Percentiles rank a stretch among this genome's conserved stretches.
phyloP scores from a whole-genome alignment of 2,888 invertebrate genomes.

The Hoplodrina blanda region DNA sequence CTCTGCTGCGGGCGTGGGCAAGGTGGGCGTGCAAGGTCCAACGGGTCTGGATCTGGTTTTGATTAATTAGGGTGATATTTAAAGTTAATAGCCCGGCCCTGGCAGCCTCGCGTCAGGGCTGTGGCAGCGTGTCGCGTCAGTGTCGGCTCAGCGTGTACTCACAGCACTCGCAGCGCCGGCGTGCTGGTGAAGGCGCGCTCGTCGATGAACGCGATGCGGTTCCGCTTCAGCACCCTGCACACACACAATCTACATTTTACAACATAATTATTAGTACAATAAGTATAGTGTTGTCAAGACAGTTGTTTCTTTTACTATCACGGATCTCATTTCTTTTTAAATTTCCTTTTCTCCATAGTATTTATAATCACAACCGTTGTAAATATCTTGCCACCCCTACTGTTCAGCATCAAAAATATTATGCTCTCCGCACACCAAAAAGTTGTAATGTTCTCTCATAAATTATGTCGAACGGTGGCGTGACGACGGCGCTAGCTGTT shows the following conservation, averaged over 20 bases:
- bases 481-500: not conserved
- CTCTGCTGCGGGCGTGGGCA: conserved; percentile 10
- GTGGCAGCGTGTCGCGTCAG: not conserved
- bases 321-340: too few relatives aligned
- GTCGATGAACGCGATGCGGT: conserved; percentile 95
- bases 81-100: conserved; percentile 1
- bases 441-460: conserved; percentile 36
- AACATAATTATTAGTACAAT: too few relatives aligned
- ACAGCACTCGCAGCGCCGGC: conserved; percentile 95
- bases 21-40: not conserved
- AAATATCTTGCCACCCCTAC: conserved; percentile 16
- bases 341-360: too few relatives aligned
- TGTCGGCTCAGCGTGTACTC: conserved; percentile 88
- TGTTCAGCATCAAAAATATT: conserved; percentile 29
- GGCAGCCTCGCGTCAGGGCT: not conserved
- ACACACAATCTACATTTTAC: conserved; percentile 9
- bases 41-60: conserved; percentile 18
- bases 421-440: conserved; percentile 31
- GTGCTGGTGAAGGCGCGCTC: conserved; percentile 95
- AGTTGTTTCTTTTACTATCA: too few relatives aligned
- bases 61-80: conserved; percentile 29
- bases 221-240: conserved; percentile 95
- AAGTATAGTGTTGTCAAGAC: too few relatives aligned
- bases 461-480: conserved; percentile 11
- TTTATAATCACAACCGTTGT: conserved; percentile 6